These are phyloP conservation scores for Leucoraja ocellata DNA, from an alignment of 2,797 vertebrate genomes.

Conservation along the genomic window DNA sequence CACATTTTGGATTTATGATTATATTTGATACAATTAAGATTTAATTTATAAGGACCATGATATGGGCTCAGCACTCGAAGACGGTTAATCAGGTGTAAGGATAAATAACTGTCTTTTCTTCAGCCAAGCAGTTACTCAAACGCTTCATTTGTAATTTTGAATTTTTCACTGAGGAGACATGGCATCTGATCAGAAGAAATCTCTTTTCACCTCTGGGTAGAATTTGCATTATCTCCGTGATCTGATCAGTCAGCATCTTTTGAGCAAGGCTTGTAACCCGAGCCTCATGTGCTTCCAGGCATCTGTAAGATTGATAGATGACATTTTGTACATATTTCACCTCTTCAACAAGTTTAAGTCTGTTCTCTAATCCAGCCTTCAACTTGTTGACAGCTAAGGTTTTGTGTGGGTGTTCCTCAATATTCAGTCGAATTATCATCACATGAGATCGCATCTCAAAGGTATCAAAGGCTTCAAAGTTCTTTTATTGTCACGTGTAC, in stretches of 20 bases:
- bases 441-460: neutral
- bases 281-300: constrained; percentile 50
- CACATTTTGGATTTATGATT: constrained; percentile 5
- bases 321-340: constrained; percentile 45
- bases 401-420: constrained; percentile 70
- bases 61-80: neutral
- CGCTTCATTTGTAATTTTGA: neutral
- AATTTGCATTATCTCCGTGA: constrained; percentile 56
- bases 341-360: constrained; percentile 64
- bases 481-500: no score
- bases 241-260: constrained; percentile 55
- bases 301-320: constrained; percentile 51
- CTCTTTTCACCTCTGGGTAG: constrained; percentile 63
- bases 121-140: neutral
- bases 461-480: no score
- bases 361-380: constrained; percentile 48
- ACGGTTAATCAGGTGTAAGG: neutral
- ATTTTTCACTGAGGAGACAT: neutral
- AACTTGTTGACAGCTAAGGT: constrained; percentile 66
- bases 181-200: constrained; percentile 22
- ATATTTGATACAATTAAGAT: neutral
- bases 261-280: constrained; percentile 48
- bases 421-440: constrained; percentile 46
- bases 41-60: neutral
- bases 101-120: neutral